These are phyloP conservation scores for Candoia aspera DNA, from an alignment of 2,113 vertebrate species.

Conservation along the genomic window DNA sequence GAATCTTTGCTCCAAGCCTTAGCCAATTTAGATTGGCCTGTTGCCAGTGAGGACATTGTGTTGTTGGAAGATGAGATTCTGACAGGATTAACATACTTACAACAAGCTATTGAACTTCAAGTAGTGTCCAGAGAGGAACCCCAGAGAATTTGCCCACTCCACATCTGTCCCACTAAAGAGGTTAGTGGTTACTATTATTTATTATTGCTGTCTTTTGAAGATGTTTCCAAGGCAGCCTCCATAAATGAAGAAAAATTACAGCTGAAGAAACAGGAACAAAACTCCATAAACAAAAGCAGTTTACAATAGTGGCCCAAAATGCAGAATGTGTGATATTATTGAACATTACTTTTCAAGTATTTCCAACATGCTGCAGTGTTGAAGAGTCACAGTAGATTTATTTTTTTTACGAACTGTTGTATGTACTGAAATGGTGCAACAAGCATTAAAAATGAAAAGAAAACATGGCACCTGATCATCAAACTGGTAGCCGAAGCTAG, in stretches of 20 bases:
- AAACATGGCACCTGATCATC: background rate
- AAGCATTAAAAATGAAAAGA: background rate
- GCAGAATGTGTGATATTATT: too few species aligned
- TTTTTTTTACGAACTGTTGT: background rate
- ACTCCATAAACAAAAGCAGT: background rate
- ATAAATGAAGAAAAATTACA: background rate
- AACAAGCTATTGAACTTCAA: conserved; percentile 79
- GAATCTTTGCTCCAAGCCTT: conserved; percentile 71
- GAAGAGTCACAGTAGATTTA: background rate
- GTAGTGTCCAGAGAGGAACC: conserved; percentile 64
- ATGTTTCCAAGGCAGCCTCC: background rate
- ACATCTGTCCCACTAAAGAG: conserved; percentile 41
- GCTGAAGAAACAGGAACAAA: background rate
- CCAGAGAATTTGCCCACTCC: conserved; percentile 30
- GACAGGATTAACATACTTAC: conserved; percentile 70
- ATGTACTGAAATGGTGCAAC: background rate
- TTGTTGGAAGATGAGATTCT: conserved; percentile 79
- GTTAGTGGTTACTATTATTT: conserved; percentile 39
- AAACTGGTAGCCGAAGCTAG: background rate
- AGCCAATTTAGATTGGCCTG: conserved; percentile 75
- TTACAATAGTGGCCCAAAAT: background rate
- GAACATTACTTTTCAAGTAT: background rate
- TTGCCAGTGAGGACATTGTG: conserved; percentile 74
- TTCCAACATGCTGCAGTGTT: background rate
- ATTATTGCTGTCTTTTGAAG: background rate